phyloP scores from a whole-genome alignment of 2,113 vertebrate genomes.

The Daubentonia madagascariensis region DNA sequence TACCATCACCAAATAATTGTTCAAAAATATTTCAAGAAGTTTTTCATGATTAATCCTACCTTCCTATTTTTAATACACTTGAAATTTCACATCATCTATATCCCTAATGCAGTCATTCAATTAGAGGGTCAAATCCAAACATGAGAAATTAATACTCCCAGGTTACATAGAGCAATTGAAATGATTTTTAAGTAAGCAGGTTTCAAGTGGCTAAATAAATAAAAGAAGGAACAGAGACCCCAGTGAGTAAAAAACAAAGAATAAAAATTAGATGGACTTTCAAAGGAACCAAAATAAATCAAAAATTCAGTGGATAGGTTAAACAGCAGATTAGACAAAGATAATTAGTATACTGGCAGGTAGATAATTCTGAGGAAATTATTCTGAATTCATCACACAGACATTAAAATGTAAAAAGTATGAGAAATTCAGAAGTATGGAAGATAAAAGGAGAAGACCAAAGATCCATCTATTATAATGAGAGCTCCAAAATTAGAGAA shows the following conservation, averaged over 20 bases:
- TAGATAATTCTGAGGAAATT: neutral
- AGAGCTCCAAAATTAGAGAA: neutral
- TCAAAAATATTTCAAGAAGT: neutral
- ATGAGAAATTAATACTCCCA: neutral
- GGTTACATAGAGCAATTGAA: neutral
- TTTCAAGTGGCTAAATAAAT: neutral
- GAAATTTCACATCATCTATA: neutral
- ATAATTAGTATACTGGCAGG: neutral
- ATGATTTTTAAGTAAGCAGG: constrained; percentile 1
- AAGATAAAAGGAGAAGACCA: neutral
- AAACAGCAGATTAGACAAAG: neutral
- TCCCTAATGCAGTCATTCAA: neutral
- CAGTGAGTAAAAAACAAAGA: neutral
- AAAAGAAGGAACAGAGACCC: neutral
- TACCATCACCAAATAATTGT: neutral
- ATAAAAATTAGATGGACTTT: neutral
- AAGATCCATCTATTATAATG: neutral
- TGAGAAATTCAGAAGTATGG: neutral
- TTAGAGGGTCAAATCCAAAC: neutral
- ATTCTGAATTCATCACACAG: neutral
- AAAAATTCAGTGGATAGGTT: neutral
- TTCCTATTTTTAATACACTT: neutral
- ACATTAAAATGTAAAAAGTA: neutral
- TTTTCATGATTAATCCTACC: neutral
- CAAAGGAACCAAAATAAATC: constrained; percentile 28